Evolutionary conservation across 2,113 vertebrate genomes (phyloP), one percentile per base, ranked within the genome.

Genomic region (Noturus placidus): DNA sequence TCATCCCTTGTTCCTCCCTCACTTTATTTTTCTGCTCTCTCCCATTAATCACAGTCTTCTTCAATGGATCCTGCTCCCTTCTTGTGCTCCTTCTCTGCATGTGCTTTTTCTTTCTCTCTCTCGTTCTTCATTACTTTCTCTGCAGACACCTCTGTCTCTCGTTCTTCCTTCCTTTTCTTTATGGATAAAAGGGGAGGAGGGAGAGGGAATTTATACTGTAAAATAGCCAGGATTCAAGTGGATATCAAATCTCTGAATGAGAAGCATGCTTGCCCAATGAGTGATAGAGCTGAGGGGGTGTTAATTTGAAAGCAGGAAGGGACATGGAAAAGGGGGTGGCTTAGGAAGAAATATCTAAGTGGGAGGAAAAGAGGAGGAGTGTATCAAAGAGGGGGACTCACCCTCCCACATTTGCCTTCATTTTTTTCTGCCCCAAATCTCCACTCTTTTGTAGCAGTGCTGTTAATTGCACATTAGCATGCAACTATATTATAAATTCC

Each of bases 1-100:
- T 83, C 81, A 83, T 83, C 61, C 59, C 25, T 50, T 65, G 81
- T 82, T 82, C 25, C 35, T 82, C 38, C 81, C 83, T 89, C 82
- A 93, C 91, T 91, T 83, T 86, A 91, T 86, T 93, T 89, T 76
- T 83, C 86, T 91, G 87, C 84, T 91, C 92, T 91, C 84, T 91
- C 89, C 91, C 89, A 88, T 89, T 91, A 89, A 87, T 93, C 92
- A 93, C 94, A 94, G 90, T 91, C 87, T 91, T 91, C 92, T 91
- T 86, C 90, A 88, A 91, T 61, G 56, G 56, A 81, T 81, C 92
- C 65, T 81, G 67, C 61, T 88, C 87, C 61, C 85, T 78, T 87
- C 83, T 86, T 87, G 65, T 63, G 22, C 57, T 90, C 89, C 89
- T 87, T 90, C 78, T 93, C 91, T 90, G 90, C 69, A 79, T 50